These are phyloP conservation scores for Falco columbarius DNA, from an alignment of 2,797 vertebrate species.

Conservation along the genomic window DNA sequence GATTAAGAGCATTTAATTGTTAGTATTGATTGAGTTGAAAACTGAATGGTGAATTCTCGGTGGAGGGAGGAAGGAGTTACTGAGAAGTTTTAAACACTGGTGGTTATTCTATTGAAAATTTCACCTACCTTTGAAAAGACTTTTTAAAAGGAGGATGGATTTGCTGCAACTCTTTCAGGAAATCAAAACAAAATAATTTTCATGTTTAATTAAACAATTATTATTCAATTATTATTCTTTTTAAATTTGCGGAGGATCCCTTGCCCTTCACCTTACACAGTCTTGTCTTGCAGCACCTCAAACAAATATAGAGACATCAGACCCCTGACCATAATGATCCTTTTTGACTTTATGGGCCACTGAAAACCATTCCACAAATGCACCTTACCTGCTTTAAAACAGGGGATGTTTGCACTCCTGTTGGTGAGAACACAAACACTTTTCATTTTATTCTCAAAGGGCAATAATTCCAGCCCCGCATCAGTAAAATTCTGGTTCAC, in stretches of 20 bases:
- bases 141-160: not conserved
- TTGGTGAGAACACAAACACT: conserved; percentile 84
- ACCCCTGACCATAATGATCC: not conserved
- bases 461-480: conserved; percentile 77
- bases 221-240: not conserved
- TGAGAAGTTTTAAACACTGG: not conserved
- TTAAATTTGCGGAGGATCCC: not conserved
- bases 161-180: not conserved
- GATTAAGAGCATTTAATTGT: not conserved
- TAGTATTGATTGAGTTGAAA: not conserved
- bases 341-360: not conserved
- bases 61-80: not conserved
- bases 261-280: not conserved
- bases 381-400: conserved; percentile 85
- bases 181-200: not conserved
- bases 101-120: not conserved
- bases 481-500: conserved; percentile 83
- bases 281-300: not conserved
- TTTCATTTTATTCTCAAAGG: conserved; percentile 70
- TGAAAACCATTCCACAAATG: not conserved
- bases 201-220: not conserved
- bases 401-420: conserved; percentile 80
- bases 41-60: not conserved
- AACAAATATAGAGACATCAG: not conserved
- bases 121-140: not conserved